Conservation (phyloP, 2,113 vertebrate genomes). For the Campylomormyrus tamandua region DNA sequence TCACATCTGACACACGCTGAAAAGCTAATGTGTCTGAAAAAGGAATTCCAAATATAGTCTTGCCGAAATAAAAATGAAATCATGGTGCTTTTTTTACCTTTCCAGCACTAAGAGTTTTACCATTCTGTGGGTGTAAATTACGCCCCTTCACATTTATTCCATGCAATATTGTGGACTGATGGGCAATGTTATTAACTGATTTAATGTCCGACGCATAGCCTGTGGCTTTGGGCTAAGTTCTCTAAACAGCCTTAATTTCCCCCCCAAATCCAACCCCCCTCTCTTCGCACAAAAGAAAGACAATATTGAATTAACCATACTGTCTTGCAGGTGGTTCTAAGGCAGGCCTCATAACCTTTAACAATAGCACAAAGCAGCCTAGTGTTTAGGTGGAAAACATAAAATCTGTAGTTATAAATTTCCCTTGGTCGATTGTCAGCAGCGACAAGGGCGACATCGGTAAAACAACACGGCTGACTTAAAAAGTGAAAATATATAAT, state of each 20-base stretch:
- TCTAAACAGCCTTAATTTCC: neutral
- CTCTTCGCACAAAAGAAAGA: neutral
- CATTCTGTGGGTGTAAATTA: slow-evolving; percentile 11
- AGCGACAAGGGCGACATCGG: neutral
- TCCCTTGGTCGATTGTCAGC: neutral
- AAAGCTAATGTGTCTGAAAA: slow-evolving; percentile 4
- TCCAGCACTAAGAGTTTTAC: slow-evolving; percentile 5
- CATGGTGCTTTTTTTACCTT: neutral
- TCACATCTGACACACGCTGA: neutral
- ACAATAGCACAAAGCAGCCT: neutral
- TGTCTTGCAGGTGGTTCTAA: neutral
- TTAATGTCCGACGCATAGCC: neutral
- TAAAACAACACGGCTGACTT: neutral
- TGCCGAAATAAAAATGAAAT: slow-evolving; percentile 3
- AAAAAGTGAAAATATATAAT: neutral
- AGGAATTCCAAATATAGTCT: slow-evolving; percentile 10
- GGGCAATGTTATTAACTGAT: neutral
- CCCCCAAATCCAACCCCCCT: neutral
- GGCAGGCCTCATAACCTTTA: neutral
- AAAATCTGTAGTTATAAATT: neutral
- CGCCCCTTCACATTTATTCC: neutral
- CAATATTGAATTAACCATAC: neutral
- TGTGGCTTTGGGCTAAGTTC: neutral
- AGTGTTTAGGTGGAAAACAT: neutral
- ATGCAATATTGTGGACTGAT: neutral